Evolutionary conservation across 92 coral and sea anemone genomes (phyloP).

Genomic region (Plumapathes pennacea): DNA sequence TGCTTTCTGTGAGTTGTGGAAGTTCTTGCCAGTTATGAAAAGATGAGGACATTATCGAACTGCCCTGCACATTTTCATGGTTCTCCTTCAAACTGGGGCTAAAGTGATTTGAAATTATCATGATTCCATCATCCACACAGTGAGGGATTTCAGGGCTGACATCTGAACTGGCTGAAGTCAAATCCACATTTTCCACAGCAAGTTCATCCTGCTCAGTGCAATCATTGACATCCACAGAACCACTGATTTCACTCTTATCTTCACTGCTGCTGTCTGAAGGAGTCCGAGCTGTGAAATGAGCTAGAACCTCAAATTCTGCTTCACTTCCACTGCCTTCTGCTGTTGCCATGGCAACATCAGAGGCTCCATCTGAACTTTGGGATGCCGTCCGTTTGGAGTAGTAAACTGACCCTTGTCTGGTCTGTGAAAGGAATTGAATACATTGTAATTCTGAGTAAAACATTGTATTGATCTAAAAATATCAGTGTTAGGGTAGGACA

Average conservation of each 20-base stretch:
- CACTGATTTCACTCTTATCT: no score
- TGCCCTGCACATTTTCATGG: neutral
- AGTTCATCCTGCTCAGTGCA: neutral
- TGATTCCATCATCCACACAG: slow-evolving; percentile 73
- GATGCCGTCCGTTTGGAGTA: slow-evolving; percentile 56
- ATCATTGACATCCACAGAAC: no score
- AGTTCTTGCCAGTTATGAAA: slow-evolving; percentile 24
- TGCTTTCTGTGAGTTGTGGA: slow-evolving; percentile 37
- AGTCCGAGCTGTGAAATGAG: no score
- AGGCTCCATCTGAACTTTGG: neutral
- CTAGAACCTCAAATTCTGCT: slow-evolving; percentile 83
- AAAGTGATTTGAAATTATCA: slow-evolving; percentile 73
- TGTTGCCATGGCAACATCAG: neutral
- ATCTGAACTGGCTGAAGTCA: no score
- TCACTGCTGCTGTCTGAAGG: no score
- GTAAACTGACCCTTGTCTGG: slow-evolving; percentile 64
- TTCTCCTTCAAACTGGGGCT: neutral
- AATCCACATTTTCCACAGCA: slow-evolving; percentile 4
- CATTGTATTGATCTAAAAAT: no score
- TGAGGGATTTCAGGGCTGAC: neutral
- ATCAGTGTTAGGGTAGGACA: no score
- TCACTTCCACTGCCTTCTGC: slow-evolving; percentile 74
- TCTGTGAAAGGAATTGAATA: slow-evolving; percentile 30
- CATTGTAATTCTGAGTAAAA: neutral
- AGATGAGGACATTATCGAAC: neutral